Evolutionary conservation across 2,797 vertebrate species (phyloP), one percentile per base, ranked within the genome.

Genomic region (Hafferia zeledoni): DNA sequence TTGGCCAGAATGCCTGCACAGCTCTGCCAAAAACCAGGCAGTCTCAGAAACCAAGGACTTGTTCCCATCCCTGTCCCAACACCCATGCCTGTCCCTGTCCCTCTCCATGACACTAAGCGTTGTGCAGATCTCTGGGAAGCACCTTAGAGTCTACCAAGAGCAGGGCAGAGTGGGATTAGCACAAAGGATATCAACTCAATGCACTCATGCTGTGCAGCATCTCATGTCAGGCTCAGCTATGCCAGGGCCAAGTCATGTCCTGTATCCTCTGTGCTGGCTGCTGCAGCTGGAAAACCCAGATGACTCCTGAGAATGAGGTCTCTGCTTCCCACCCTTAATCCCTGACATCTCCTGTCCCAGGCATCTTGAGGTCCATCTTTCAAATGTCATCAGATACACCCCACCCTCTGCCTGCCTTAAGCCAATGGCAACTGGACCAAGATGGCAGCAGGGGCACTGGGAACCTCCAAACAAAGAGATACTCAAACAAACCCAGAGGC

Each of bases 261-360:
- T 1, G 6, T 52, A 43, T 19, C 57, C 35, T 53, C 59, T 1
- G 0, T 7, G 0, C 61, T 30, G 14, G 41, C 61, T 17, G 1
- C 5, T 0, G 9, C 1, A 1, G 23, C 6, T 52, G 6, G 46
- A 12, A 57, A 13, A n/a, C 52, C 1, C 4, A 77, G 60, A 14
- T 5, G 3, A 46, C 3, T 41, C 37, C 78, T 52, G 55, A 47
- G 39, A 44, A 68, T 37, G 23, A 46, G 27, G 24, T 63, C 55
- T 43, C 55, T 25, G 43, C 27, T 60, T 68, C 23, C 43, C 55
- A 46, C 33, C 43, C 33, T 49, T 39, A n/a, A 72, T 27, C 70
- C 64, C 65, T 33, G 39, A 44, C 44, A 43, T 44, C 44, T 37
- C 69, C 69, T 68, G 49, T 56, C 49, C 49, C 37, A 17, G n/a